Conservation (phyloP, 2,797 vertebrate species). For the Oophaga sylvatica region DNA sequence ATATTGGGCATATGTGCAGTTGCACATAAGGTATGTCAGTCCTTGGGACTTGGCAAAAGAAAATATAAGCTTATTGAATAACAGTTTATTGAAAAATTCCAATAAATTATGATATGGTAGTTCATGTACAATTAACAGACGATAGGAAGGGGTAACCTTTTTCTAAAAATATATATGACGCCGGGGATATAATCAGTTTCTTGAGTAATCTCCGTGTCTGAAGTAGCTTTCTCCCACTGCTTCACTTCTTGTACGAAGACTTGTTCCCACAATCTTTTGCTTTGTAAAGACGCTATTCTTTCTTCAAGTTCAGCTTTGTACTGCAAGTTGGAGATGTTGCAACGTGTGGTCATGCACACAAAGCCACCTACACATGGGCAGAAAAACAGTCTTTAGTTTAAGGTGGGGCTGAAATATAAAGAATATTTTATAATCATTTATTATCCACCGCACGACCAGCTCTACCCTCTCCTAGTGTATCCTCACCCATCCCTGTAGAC, state of each 20-base stretch:
- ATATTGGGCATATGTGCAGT: no score
- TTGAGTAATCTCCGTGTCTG: constrained; percentile 67
- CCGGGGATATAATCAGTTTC: constrained; percentile 79
- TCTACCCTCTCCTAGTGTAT: no score
- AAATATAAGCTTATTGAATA: background rate
- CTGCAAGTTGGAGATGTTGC: constrained; percentile 75
- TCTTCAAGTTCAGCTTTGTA: constrained; percentile 81
- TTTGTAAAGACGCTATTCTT: constrained; percentile 75
- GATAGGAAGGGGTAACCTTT: constrained; percentile 38
- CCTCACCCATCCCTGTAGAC: no score
- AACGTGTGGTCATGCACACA: constrained; percentile 87
- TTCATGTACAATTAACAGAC: background rate
- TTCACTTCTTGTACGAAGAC: constrained; percentile 75
- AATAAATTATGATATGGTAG: background rate
- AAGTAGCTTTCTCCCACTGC: constrained; percentile 83
- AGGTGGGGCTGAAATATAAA: background rate
- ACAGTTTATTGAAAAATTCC: background rate
- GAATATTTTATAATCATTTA: no score
- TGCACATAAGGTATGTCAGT: no score
- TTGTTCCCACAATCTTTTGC: constrained; percentile 74
- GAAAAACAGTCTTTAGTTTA: background rate
- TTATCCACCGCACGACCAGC: no score
- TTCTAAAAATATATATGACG: constrained; percentile 77
- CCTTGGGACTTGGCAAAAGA: no score
- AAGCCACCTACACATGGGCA: constrained; percentile 78